Evolutionary conservation across 2,113 vertebrate species (phyloP).

Genomic region (Climacteris rufus): DNA sequence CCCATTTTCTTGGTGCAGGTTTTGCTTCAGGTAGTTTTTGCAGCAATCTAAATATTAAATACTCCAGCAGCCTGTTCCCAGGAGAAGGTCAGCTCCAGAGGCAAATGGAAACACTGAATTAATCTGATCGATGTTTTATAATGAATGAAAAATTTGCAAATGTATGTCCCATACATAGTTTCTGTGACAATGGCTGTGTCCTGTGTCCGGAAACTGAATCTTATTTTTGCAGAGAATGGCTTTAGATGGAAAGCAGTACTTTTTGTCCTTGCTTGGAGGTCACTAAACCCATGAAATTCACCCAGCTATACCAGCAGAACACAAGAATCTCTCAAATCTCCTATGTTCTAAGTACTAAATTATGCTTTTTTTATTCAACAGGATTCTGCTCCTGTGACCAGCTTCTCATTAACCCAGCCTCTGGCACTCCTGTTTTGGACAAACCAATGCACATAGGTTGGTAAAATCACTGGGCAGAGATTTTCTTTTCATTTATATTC

Average conservation of each 20-base stretch:
- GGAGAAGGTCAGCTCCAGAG: conserved; percentile 47
- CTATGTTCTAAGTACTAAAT: not conserved
- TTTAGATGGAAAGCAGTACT: not conserved
- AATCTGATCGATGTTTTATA: conserved; percentile 35
- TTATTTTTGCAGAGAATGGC: not conserved
- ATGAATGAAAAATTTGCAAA: conserved; percentile 8
- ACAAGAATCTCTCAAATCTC: not conserved
- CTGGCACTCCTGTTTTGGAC: not conserved
- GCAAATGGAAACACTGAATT: conserved; percentile 37
- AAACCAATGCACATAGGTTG: not conserved
- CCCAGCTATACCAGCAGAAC: not conserved
- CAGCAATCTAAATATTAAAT: not conserved
- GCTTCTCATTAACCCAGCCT: not conserved
- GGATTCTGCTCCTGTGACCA: not conserved
- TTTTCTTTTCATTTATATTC: not conserved
- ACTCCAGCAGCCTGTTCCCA: not conserved
- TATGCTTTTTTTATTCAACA: not conserved
- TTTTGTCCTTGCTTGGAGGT: conserved; percentile 22
- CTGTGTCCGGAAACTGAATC: conserved; percentile 24
- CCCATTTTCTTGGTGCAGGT: not conserved
- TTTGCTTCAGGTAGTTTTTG: not conserved
- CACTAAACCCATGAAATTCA: conserved; percentile 15
- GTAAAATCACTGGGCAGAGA: not conserved
- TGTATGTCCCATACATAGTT: not conserved
- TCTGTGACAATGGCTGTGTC: not conserved